phyloP scores from a whole-genome alignment of 2,113 vertebrate genomes.

The Macrotus californicus region DNA sequence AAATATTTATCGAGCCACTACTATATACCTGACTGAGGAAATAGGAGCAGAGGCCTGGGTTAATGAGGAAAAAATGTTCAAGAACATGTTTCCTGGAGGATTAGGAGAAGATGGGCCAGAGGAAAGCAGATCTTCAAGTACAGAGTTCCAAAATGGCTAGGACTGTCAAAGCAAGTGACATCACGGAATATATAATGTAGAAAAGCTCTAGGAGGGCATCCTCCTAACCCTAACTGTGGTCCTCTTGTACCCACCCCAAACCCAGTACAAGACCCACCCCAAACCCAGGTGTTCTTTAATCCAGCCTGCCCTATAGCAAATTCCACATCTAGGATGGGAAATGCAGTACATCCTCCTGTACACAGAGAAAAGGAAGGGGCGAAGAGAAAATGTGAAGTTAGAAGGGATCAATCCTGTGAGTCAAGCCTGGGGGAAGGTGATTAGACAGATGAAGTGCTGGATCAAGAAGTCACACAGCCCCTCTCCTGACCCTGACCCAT shows the following conservation, averaged over 20 bases:
- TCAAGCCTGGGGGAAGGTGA: not conserved
- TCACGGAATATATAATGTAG: not conserved
- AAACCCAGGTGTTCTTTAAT: not conserved
- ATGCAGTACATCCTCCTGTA: not conserved
- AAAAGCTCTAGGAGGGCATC: not conserved
- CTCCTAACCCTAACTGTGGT: not conserved
- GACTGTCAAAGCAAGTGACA: not conserved
- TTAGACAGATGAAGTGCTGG: not conserved
- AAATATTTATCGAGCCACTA: not conserved
- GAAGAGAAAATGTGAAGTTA: not conserved
- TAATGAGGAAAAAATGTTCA: not conserved
- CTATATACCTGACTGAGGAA: not conserved
- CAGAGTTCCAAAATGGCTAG: constrained; percentile 8
- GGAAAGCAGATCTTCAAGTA: not conserved
- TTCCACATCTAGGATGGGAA: not conserved
- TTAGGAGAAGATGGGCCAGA: not conserved
- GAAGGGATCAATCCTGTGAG: not conserved
- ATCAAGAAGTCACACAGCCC: not conserved
- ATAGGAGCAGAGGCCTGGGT: not conserved
- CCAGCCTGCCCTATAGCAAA: not conserved
- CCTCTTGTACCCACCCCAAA: too few species aligned
- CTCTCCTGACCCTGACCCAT: not conserved
- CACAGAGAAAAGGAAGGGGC: not conserved
- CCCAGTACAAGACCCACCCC: not conserved
- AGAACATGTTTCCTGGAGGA: not conserved